Conservation (phyloP, 2,113 vertebrate genomes). For the Trematomus loennbergii region DNA sequence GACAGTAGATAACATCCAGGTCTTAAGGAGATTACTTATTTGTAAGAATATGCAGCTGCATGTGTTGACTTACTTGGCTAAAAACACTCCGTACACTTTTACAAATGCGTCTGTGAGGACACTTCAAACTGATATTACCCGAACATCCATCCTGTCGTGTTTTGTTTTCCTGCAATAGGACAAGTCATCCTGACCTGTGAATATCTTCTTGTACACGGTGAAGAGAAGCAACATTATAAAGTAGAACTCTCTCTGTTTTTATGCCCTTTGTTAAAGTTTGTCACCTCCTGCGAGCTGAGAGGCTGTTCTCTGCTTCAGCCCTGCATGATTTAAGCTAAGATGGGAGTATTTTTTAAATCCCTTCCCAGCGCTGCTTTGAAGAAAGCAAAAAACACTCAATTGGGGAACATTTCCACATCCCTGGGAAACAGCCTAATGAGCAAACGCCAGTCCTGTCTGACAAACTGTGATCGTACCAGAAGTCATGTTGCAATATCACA, state of each 20-base stretch:
- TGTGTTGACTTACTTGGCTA: neutral
- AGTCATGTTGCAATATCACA: conserved; percentile 37
- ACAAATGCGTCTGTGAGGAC: neutral
- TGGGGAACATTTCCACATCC: conserved; percentile 38
- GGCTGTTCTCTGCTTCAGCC: too few relatives aligned
- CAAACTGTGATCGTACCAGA: conserved; percentile 52
- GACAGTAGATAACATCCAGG: neutral
- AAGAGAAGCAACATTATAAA: neutral
- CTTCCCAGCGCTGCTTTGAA: neutral
- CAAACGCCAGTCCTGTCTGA: conserved; percentile 52
- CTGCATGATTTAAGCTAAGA: neutral
- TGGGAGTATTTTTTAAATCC: neutral
- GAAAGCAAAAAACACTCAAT: neutral
- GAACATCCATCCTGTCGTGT: neutral
- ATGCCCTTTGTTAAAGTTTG: neutral
- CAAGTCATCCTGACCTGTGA: too few relatives aligned
- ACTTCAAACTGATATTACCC: neutral
- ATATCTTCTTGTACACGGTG: neutral
- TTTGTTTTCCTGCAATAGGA: neutral
- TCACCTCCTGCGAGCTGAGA: neutral
- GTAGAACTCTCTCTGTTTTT: neutral
- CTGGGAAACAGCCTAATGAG: conserved; percentile 61
- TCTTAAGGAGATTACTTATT: neutral
- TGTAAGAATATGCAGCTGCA: neutral
- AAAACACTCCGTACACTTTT: neutral